Base-by-base conservation (phyloP, 2,888 invertebrate species). In the Stictocephala bisonia region DNA sequence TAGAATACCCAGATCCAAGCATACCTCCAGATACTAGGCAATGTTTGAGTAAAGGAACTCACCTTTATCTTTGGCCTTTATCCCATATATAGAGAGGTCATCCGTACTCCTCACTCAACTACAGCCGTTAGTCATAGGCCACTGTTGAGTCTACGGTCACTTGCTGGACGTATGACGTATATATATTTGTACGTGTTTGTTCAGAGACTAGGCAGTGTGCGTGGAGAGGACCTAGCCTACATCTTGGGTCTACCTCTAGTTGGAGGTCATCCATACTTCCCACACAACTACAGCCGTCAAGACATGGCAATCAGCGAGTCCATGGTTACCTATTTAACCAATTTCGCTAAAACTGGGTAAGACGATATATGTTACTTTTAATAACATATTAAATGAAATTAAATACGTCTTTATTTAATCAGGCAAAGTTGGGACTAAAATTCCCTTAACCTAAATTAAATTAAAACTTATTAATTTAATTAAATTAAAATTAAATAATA, bases 271-370 rank as follows among this genome's bases (percentile, higher is more conserved):
- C 86, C 85, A 73, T 87, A 89, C 78, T 88, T 88, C 82, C 88
- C 88, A n/a, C 90, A 91, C 84, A 95, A 95, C 85, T 95, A 91
- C 86, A 92, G 92, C 31, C 87, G 88, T 78, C 89, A 89, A 81
- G 95, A 96, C 83, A 90, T 90, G 80, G 88, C 89, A 80, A 89
- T 94, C 51, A 91, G 94, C 68, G 90, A 90, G 81, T 87, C 92
- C 41, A 90, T 95, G 83, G 90, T 95, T 80, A 92, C 92, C 82
- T 95, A 93, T 85, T 88, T 96, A 82, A 89, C 94, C 77, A 96
- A 96, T 86, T 96, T 96, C 82, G 93, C 92, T 76, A 90, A 90
- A 84, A 90, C 91, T 76, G 96, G 96, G 96, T 96, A 87, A 90
- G 90, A 85, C n/a, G n/a, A n/a, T n/a, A n/a, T n/a, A n/a, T n/a